A percentile compares a stretch with the other conserved stretches of the same genome.
Evolutionary conservation across 1,140 invertebrate genomes (phyloP).

Genomic region (Magallana angulata): DNA sequence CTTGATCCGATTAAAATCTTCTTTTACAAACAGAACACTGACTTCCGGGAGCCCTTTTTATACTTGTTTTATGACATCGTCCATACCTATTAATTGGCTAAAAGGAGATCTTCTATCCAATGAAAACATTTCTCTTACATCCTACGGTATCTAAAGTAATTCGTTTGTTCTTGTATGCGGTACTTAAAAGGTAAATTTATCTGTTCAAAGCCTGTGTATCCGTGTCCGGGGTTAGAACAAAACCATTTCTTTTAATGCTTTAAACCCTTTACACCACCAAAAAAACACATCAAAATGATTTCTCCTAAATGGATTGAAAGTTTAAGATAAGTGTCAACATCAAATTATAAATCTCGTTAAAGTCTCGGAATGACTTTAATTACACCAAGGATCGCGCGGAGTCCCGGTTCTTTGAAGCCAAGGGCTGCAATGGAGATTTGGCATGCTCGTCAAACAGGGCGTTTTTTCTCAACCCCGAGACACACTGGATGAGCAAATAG

Average conservation of each 20-base stretch:
- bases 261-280: neutral
- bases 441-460: neutral
- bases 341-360: neutral
- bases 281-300: constrained; percentile 20
- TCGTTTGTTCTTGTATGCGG: neutral
- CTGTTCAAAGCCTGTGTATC: neutral
- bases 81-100: neutral
- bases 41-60: neutral
- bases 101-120: neutral
- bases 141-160: neutral
- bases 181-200: constrained; percentile 1
- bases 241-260: constrained; percentile 5
- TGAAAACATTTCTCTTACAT: neutral
- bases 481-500: too few species aligned
- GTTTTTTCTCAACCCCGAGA: neutral
- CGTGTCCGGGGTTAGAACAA: neutral
- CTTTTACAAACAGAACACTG: neutral
- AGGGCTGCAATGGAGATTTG: neutral
- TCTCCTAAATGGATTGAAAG: constrained; percentile 7
- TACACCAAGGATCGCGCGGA: neutral
- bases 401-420: neutral
- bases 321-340: constrained; percentile 12
- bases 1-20: neutral
- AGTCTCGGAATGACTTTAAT: neutral
- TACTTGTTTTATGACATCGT: neutral